Conservation (phyloP, 2,888 invertebrate species). For the Catocala fraxini region DNA sequence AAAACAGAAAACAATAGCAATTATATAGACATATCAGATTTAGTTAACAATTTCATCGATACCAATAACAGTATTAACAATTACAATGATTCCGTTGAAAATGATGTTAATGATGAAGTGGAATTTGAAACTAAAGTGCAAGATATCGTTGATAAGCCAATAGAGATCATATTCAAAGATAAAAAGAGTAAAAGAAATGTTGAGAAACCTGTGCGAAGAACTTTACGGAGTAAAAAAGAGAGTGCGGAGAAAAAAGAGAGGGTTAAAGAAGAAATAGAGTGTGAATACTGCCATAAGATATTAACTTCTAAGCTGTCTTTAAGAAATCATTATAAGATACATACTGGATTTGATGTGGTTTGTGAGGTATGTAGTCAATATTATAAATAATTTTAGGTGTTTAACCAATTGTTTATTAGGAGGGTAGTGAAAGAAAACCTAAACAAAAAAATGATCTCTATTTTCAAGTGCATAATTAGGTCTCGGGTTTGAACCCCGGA, state of each 20-base stretch:
- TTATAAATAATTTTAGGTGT: background rate
- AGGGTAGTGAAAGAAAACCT: too few relatives aligned
- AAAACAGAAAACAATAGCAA: slow-evolving; percentile 26
- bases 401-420: too few relatives aligned
- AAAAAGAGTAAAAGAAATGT: slow-evolving; percentile 52
- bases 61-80: slow-evolving; percentile 41
- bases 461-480: too few relatives aligned
- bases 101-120: slow-evolving; percentile 51
- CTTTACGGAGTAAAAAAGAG: slow-evolving; percentile 45
- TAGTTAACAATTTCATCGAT: slow-evolving; percentile 36
- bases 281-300: slow-evolving; percentile 79
- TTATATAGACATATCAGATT: slow-evolving; percentile 59
- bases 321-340: slow-evolving; percentile 80
- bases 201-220: slow-evolving; percentile 42
- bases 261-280: slow-evolving; percentile 70
- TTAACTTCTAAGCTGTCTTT: slow-evolving; percentile 75
- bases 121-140: slow-evolving; percentile 42
- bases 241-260: slow-evolving; percentile 50
- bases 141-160: slow-evolving; percentile 43
- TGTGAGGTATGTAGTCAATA: slow-evolving; percentile 53
- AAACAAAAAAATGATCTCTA: too few relatives aligned
- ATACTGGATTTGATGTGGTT: slow-evolving; percentile 78
- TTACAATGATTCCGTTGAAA: slow-evolving; percentile 61
- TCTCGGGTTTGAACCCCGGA: too few relatives aligned
- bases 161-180: slow-evolving; percentile 43